Evolutionary conservation across 2,797 vertebrate species (phyloP).

Genomic region (Geotria australis): DNA sequence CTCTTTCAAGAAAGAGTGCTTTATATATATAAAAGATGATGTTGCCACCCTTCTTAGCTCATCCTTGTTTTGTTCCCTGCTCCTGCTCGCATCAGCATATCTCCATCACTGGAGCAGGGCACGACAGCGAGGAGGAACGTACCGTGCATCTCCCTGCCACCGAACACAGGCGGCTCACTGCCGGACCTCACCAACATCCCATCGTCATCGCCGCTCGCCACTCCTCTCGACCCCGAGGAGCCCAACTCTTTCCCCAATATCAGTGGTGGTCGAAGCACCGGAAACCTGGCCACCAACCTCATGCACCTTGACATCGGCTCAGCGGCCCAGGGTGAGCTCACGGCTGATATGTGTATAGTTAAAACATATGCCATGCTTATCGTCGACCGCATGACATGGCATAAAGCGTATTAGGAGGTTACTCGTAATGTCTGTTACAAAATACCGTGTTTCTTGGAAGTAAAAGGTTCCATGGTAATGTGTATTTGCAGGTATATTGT

Average conservation of each 20-base stretch:
- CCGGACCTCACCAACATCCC: slow-evolving; percentile 93
- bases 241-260: slow-evolving; percentile 38
- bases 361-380: no score
- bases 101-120: slow-evolving; percentile 77
- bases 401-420: no score
- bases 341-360: no score
- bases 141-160: slow-evolving; percentile 40
- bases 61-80: background rate
- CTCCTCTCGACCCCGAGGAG: slow-evolving; percentile 72
- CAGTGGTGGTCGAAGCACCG: slow-evolving; percentile 45
- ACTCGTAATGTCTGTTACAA: no score
- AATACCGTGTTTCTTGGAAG: no score
- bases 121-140: slow-evolving; percentile 12
- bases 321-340: slow-evolving; percentile 30
- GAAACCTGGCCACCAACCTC: slow-evolving; percentile 63
- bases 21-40: no score
- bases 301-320: slow-evolving; percentile 60
- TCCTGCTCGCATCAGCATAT: slow-evolving; percentile 31
- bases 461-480: no score
- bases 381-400: no score
- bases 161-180: slow-evolving; percentile 77
- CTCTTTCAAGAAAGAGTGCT: no score
- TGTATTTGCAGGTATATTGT: no score
- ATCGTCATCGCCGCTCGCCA: slow-evolving; percentile 85
- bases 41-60: no score